Conservation (phyloP, 2,888 invertebrate genomes). For the Spodoptera picta region DNA sequence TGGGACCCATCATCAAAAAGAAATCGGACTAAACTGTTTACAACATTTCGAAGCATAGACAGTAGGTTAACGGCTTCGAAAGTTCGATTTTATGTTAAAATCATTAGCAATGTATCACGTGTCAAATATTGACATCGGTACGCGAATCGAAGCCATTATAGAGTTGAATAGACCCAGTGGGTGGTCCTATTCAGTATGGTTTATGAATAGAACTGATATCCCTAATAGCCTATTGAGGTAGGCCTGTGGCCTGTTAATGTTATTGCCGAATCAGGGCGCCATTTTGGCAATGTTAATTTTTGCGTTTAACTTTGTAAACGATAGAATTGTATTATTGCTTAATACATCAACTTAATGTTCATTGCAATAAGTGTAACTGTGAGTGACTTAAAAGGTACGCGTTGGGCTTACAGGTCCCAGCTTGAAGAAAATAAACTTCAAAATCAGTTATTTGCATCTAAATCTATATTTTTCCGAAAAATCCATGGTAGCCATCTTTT, state of each 20-base stretch:
- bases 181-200: conserved; percentile 45
- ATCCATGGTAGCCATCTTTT: too few relatives aligned
- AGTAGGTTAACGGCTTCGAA: conserved; percentile 4
- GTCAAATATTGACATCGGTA: conserved; percentile 35
- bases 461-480: too few relatives aligned
- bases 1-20: not conserved
- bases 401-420: too few relatives aligned
- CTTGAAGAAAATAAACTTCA: too few relatives aligned
- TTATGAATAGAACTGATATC: conserved; percentile 4
- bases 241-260: not conserved
- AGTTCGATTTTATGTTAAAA: conserved; percentile 12
- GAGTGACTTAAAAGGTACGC: too few relatives aligned
- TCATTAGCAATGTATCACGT: conserved; percentile 49
- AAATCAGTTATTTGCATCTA: too few relatives aligned
- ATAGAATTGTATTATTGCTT: too few relatives aligned
- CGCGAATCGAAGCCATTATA: conserved; percentile 34
- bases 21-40: conserved; percentile 1
- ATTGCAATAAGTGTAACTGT: too few relatives aligned
- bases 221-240: conserved; percentile 21
- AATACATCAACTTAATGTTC: too few relatives aligned
- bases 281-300: not conserved
- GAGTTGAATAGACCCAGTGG: conserved; percentile 26
- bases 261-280: conserved; percentile 3
- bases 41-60: not conserved
- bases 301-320: not conserved